Percentiles rank a stretch among this genome's conserved stretches.
phyloP scores from a whole-genome alignment of 2,113 vertebrate species.

The Larimichthys crocea region DNA sequence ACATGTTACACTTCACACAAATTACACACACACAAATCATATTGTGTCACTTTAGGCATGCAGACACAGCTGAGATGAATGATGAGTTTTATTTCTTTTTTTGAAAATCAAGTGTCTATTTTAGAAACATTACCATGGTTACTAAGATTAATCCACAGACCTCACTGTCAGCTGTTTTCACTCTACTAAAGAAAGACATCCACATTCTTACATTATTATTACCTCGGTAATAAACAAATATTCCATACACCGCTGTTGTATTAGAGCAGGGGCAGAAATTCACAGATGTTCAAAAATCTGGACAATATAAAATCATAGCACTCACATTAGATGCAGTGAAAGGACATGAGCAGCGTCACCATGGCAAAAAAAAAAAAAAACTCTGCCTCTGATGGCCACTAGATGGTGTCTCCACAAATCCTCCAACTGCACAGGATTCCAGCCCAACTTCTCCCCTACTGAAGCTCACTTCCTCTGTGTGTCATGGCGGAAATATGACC shows the following conservation, averaged over 20 bases:
- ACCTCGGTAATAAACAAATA: not conserved
- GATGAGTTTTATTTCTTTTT: not conserved
- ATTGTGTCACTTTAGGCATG: not conserved
- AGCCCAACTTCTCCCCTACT: not conserved
- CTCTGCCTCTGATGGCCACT: constrained; percentile 32
- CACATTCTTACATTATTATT: not conserved
- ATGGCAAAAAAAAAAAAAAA: not conserved
- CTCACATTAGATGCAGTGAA: not conserved
- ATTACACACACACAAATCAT: not conserved
- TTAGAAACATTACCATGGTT: not conserved
- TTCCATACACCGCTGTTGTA: not conserved
- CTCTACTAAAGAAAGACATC: not conserved
- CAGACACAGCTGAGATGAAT: not conserved
- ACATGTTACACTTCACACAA: not conserved
- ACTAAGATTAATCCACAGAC: not conserved
- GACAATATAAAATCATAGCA: not conserved
- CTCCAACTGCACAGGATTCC: not conserved
- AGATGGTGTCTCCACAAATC: constrained; percentile 37
- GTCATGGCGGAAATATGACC: not conserved
- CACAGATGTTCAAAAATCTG: not conserved
- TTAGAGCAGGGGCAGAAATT: not conserved
- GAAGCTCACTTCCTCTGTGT: not conserved
- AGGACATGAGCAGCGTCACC: not conserved
- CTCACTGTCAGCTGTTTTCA: not conserved
- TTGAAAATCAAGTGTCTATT: not conserved